phyloP scores from a whole-genome alignment of 2,888 invertebrate species.

The Alsophila aescularia region DNA sequence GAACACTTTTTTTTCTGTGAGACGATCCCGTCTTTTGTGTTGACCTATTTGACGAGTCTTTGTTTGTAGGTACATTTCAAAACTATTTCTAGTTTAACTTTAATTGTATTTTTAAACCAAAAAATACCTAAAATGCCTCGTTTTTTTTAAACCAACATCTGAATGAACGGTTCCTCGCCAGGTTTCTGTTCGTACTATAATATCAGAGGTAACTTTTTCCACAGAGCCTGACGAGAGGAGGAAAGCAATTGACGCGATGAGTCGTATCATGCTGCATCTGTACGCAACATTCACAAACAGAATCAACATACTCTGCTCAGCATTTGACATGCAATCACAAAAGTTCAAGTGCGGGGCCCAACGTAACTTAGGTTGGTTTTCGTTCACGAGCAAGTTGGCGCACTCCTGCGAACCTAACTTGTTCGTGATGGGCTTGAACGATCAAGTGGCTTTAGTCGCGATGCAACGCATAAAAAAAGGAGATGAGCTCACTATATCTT shows the following conservation, averaged over 20 bases:
- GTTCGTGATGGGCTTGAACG: conserved; percentile 33
- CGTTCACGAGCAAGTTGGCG: conserved; percentile 27
- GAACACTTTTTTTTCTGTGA: too few relatives aligned
- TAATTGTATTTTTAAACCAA: too few relatives aligned
- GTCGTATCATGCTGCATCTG: conserved; percentile 22
- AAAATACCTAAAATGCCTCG: too few relatives aligned
- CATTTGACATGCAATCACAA: neutral
- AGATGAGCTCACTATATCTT: conserved; percentile 66
- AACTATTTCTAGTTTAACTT: too few relatives aligned
- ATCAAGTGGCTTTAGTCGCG: conserved; percentile 18
- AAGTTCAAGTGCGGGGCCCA: neutral
- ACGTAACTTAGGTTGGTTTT: conserved; percentile 19
- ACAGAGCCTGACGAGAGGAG: conserved; percentile 3
- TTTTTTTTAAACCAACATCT: too few relatives aligned
- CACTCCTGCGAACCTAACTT: conserved; percentile 34
- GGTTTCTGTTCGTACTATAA: neutral
- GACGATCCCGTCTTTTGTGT: too few relatives aligned
- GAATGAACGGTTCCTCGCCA: too few relatives aligned
- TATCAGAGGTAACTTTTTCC: neutral
- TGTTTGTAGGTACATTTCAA: too few relatives aligned
- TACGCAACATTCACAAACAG: conserved; percentile 13
- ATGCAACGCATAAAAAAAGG: conserved; percentile 21
- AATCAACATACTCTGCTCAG: conserved; percentile 7
- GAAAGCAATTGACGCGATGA: conserved; percentile 14
- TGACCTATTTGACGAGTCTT: too few relatives aligned